phyloP scores from a whole-genome alignment of 2,113 vertebrate genomes.

The Silurus asotus region DNA sequence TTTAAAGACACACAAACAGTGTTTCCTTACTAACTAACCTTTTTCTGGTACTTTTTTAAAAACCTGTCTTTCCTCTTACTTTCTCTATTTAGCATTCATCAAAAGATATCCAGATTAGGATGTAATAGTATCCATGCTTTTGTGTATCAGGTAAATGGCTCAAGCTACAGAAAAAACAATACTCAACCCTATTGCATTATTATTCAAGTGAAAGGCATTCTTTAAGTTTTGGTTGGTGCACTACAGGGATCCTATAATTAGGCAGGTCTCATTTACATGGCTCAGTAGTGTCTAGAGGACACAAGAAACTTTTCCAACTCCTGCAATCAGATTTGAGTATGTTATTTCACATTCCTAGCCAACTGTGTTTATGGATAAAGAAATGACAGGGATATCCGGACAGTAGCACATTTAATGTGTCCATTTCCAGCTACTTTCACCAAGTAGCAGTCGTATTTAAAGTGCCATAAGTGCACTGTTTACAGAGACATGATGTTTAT shows the following conservation, averaged over 20 bases:
- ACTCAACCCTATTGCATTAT: neutral
- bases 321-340: neutral
- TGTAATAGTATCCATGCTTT: neutral
- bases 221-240: neutral
- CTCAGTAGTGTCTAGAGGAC: neutral
- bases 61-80: neutral
- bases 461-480: conserved; percentile 34
- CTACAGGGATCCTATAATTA: conserved; percentile 6
- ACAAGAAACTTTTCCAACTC: neutral
- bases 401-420: conserved; percentile 24
- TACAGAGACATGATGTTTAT: conserved; percentile 46
- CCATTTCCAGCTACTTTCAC: conserved; percentile 28
- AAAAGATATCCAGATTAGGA: neutral
- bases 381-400: neutral
- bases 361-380: neutral
- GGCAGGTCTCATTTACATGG: conserved; percentile 5
- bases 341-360: neutral
- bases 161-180: conserved; percentile 10
- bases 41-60: neutral
- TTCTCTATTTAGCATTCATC: neutral
- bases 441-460: neutral
- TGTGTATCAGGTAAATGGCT: neutral
- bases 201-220: neutral
- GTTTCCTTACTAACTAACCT: neutral
- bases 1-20: neutral